A percentile compares a stretch with the other conserved stretches of the same genome.
phyloP scores from a whole-genome alignment of 2,888 invertebrate genomes.

The Adelognathus sp. region DNA sequence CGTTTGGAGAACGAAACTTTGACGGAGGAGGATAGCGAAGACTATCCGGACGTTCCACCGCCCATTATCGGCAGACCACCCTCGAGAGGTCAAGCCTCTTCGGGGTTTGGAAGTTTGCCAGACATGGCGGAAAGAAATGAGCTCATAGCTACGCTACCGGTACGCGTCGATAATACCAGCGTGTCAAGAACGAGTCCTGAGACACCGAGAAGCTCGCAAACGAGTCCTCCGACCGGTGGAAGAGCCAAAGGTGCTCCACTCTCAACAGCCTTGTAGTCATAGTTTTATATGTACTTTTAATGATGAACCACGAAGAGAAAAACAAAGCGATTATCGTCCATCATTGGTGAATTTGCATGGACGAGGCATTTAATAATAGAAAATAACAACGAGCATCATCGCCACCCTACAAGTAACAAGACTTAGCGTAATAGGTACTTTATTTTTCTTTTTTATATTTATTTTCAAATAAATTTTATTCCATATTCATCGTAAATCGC shows the following conservation, averaged over 20 bases:
- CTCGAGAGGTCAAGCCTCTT: constrained; percentile 71
- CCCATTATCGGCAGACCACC: constrained; percentile 64
- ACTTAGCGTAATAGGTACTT: constrained; percentile 36
- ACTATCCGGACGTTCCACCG: constrained; percentile 53
- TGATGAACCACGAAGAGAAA: too few relatives aligned
- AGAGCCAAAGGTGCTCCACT: constrained; percentile 58
- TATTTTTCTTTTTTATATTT: constrained; percentile 47
- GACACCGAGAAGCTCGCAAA: constrained; percentile 61
- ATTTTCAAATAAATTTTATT: constrained; percentile 53
- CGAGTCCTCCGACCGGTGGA: constrained; percentile 60
- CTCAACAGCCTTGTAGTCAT: constrained; percentile 72
- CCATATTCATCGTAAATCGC: constrained; percentile 6
- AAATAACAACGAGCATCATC: constrained; percentile 30
- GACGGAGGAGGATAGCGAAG: constrained; percentile 35
- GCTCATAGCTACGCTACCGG: constrained; percentile 36
- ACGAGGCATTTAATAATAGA: constrained; percentile 19
- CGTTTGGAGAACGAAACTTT: constrained; percentile 59
- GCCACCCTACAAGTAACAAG: constrained; percentile 15
- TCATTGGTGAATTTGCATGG: neutral
- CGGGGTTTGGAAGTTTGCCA: constrained; percentile 73
- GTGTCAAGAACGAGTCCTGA: constrained; percentile 62
- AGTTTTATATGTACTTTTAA: neutral
- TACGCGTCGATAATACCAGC: constrained; percentile 20
- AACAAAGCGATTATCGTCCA: neutral
- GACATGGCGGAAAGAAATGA: constrained; percentile 64